phyloP scores from a whole-genome alignment of 1,140 invertebrate genomes.

The Heliconius congener region DNA sequence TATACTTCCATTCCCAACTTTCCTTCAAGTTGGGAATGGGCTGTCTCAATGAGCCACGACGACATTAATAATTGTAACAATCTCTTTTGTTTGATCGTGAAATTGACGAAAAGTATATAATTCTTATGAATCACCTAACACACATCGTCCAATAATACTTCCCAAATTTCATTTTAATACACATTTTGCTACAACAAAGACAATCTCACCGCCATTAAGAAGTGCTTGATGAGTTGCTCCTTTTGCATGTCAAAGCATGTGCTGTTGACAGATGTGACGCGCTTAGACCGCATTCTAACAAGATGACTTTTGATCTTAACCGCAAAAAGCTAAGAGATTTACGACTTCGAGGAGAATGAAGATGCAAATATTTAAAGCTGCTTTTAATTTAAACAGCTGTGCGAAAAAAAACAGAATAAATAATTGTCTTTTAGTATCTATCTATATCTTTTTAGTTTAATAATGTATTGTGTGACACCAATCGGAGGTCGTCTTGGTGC shows the following conservation, averaged over 20 bases:
- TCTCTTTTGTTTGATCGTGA: too few relatives aligned
- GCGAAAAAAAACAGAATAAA: constrained; percentile 6
- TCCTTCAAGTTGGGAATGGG: neutral
- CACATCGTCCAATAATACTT: too few relatives aligned
- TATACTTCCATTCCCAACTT: neutral
- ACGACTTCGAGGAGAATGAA: constrained; percentile 19
- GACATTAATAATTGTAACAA: too few relatives aligned
- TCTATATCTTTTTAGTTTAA: too few relatives aligned
- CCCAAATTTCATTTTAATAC: neutral
- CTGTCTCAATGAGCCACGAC: too few relatives aligned
- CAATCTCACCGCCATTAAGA: neutral
- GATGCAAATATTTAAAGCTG: neutral
- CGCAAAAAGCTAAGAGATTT: constrained; percentile 18
- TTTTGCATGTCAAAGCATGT: neutral
- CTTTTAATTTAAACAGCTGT: neutral
- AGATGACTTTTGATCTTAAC: constrained; percentile 24
- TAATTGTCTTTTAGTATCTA: too few relatives aligned
- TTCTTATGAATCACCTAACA: too few relatives aligned
- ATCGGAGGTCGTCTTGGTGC: too few relatives aligned
- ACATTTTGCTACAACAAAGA: neutral
- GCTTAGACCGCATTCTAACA: constrained; percentile 15
- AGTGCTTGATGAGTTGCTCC: neutral
- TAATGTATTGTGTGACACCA: too few relatives aligned
- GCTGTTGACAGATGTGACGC: neutral
- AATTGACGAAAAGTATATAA: too few relatives aligned